Evolutionary conservation across 2,797 vertebrate genomes (phyloP), one percentile per base, ranked within the genome.

Genomic region (Antrozous pallidus): DNA sequence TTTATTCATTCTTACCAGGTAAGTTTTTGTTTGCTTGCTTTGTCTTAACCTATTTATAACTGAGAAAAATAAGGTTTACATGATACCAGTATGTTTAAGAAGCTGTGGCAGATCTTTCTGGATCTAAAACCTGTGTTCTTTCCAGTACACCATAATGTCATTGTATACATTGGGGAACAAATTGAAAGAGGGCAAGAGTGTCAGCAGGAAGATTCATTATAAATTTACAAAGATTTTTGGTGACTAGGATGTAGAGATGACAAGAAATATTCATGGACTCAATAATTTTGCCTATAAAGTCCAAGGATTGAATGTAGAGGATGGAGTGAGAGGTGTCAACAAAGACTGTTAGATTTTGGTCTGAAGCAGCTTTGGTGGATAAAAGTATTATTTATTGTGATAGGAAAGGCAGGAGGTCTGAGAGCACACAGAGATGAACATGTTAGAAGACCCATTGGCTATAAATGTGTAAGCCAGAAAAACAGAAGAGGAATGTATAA

Each of bases 31-130:
- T 73, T 90, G 7, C 63, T 91, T 65, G 10, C 14, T 89, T 88
- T 94, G 10, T 67, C 80, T 91, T 51, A 81, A 75, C 38, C 17
- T 83, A 49, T 90, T 93, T 73, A 65, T 81, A 94, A n/a, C 10
- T 93, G 61, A 92, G n/a, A 93, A 94, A 95, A 93, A 42, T 75
- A 40, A 96, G 16, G 24, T 81, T 94, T 96, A 73, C 24, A 24
- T 81, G 38, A 81, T 90, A 40, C 38, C 33, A 78, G 3, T 73
- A 24, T 86, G 38, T 75, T 89, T 74, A 42, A 82, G 26, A n/a
- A 45, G 13, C 17, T 90, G 2, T 92, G 51, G 24, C 61, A 73
- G 42, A 10, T 85, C 56, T 92, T 95, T 91, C 70, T 90, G 45
- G 24, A 63, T 70, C 73, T 90, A 80, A 84, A 77, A 40, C 20